Percentiles rank a stretch among this genome's conserved stretches.
These are phyloP conservation scores for Meta bourneti DNA, from an alignment of 2,888 invertebrate species.

Conservation along the genomic window DNA sequence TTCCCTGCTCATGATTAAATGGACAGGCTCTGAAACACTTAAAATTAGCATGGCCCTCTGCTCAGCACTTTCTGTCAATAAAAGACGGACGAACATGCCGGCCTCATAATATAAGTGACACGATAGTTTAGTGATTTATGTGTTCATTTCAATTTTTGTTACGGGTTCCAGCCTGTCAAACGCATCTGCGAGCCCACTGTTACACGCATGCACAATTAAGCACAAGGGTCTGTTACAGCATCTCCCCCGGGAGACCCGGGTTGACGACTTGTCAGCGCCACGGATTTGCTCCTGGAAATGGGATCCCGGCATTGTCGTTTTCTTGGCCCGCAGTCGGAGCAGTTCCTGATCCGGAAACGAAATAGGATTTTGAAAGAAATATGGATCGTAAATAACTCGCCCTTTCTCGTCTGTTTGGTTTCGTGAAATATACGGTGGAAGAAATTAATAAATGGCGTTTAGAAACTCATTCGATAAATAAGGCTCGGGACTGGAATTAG, in stretches of 20 bases:
- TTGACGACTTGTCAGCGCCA: constrained; percentile 67
- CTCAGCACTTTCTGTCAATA: not conserved
- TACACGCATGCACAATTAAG: constrained; percentile 74
- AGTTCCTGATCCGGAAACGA: constrained; percentile 48
- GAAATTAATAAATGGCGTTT: constrained; percentile 37
- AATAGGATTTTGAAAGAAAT: constrained; percentile 55
- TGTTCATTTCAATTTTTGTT: constrained; percentile 67
- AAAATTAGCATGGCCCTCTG: not conserved
- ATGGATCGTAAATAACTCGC: constrained; percentile 45
- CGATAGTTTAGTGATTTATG: constrained; percentile 69
- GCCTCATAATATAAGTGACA: constrained; percentile 30
- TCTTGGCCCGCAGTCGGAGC: constrained; percentile 21
- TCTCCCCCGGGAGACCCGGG: constrained; percentile 12
- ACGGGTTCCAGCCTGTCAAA: constrained; percentile 41
- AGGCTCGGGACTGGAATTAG: not conserved
- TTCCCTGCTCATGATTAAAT: too few relatives aligned
- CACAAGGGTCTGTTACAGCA: constrained; percentile 53
- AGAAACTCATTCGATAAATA: constrained; percentile 3
- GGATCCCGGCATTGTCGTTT: constrained; percentile 39
- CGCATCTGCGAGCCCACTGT: constrained; percentile 60
- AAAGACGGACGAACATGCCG: constrained; percentile 23
- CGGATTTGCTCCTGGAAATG: constrained; percentile 56
- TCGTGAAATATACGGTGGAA: not conserved
- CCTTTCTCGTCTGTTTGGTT: constrained; percentile 4
- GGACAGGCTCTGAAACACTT: not conserved